Conservation (phyloP, 2,888 invertebrate species). For the Oxyteleia sp. region DNA sequence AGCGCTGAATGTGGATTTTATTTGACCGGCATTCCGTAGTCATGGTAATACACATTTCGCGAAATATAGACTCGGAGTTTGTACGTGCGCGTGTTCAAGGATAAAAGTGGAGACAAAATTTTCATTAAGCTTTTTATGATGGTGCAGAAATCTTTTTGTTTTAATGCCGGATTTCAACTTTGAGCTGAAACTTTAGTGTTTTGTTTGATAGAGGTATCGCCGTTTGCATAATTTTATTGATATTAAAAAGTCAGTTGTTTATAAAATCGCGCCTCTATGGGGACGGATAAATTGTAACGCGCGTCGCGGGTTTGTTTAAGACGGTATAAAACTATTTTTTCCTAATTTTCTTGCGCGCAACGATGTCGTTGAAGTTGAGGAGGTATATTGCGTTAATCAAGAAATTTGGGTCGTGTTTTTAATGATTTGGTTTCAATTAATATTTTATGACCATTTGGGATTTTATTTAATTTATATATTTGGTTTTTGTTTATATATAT, state of each 20-base stretch:
- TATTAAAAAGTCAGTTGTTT: slow-evolving; percentile 50
- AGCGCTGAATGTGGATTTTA: slow-evolving; percentile 33
- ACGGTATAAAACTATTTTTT: not conserved
- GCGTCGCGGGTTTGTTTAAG: not conserved
- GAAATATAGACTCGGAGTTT: slow-evolving; percentile 39
- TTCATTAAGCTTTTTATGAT: slow-evolving; percentile 57
- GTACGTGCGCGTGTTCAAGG: slow-evolving; percentile 35
- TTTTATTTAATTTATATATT: no score
- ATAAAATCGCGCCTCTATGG: slow-evolving; percentile 25
- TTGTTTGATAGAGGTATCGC: slow-evolving; percentile 47
- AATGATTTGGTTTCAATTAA: no score
- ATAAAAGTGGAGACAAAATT: slow-evolving; percentile 52
- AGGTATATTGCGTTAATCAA: no score
- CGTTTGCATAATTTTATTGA: slow-evolving; percentile 57
- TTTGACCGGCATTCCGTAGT: slow-evolving; percentile 34
- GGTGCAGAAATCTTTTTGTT: slow-evolving; percentile 51
- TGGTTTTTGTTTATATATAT: no score
- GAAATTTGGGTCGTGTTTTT: no score
- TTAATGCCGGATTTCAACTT: slow-evolving; percentile 41
- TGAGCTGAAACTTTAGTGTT: slow-evolving; percentile 39
- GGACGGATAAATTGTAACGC: slow-evolving; percentile 21
- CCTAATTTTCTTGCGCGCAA: no score
- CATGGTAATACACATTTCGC: slow-evolving; percentile 23
- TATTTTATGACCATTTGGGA: no score
- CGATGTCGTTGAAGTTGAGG: no score